Evolutionary conservation across 2,113 vertebrate genomes (phyloP), one percentile per base, ranked within the genome.

Genomic region (Microtus oregoni): DNA sequence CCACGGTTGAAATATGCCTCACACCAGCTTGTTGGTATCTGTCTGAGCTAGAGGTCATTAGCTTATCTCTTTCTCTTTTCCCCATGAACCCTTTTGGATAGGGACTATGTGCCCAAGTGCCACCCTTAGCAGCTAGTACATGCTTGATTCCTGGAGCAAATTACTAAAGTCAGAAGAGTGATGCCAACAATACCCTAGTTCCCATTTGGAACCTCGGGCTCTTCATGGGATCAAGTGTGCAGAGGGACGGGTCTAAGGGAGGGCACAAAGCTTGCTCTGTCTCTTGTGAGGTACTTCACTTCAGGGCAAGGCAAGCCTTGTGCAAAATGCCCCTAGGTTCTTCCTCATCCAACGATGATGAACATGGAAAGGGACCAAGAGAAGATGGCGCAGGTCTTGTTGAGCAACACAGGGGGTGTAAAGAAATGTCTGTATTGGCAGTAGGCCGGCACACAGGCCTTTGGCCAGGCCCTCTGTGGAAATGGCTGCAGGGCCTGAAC

Each of bases 251-350:
- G 44, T 58, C 35, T 89, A 32, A 3, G 24, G 26, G 52, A 30
- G 26, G 72, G 24, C 58, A 8, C 9, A 5, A 7, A 7, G 4
- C 41, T 47, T 24, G 9, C 52, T 41, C 30, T 47, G 72, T 35
- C 32, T 11, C 22, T 4, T n/a, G 6, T 38, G 28, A 13, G 3
- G 3, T 17, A 20, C n/a, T 38, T 38, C 10, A 7, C 3, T 0
- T 15, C 68, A 32, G 41, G 0, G 1, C 26, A 2, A 0, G 30
- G 35, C 0, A 5, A 17, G 55, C 15, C 38, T 0, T 63, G 32
- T 47, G 13, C 35, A 32, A 30, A 86, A 17, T 3, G 20, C 67
- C 63, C 44, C 0, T 3, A 20, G 24, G 1, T 32, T 55, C 32
- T 67, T 86, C 50, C 35, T 61, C 38, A 5, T 14, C n/a, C 83